Base-by-base conservation (phyloP, 1,140 invertebrate species). In the Theocolax elegans region DNA sequence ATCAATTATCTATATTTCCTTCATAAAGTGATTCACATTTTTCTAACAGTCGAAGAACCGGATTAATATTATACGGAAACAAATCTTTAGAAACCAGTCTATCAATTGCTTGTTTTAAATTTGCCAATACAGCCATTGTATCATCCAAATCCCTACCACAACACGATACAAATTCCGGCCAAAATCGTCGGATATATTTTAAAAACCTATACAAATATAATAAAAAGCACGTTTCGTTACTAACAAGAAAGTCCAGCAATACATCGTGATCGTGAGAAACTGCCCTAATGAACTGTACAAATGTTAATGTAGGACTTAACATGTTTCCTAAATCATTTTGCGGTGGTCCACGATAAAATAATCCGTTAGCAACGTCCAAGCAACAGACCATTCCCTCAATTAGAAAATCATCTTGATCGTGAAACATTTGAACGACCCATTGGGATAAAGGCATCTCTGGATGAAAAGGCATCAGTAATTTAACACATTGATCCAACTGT, bases 361-460 rank as follows among this genome's bases (percentile, higher is more conserved):
- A 89, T 54, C 93, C 94, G 46, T 93, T 91, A 4, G 92, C 93
- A 27, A 95, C 94, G 81, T 96, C 94, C 31, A 96, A 83, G 44
- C 93, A 94, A 82, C 94, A 96, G 1, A 96, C 92, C 93, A 97
- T 94, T n/a, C 93, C 92, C 86, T 96, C 95, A 25, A 96, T 93
- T 59, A 97, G 81, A 74, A 94, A 94, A 81, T 97, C 95, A 80
- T 97, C 95, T 83, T 96, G 94, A 84, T 96, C 94, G 73, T 91
- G 91, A 79, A 97, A 96, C 46, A 97, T 85, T 79, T 94, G 92
- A 48, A 96, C 92, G 59, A 96, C 88, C 88, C 95, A 95, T 83
- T 95, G 94, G 9, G 93, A 93, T 59, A 96, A 89, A 25, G 93
- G 91, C 73, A 92, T 93, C 81, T 95, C 93, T 4, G 94, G 94